Base-by-base conservation (phyloP, 1,140 invertebrate genomes). In the Euwallacea similis region DNA sequence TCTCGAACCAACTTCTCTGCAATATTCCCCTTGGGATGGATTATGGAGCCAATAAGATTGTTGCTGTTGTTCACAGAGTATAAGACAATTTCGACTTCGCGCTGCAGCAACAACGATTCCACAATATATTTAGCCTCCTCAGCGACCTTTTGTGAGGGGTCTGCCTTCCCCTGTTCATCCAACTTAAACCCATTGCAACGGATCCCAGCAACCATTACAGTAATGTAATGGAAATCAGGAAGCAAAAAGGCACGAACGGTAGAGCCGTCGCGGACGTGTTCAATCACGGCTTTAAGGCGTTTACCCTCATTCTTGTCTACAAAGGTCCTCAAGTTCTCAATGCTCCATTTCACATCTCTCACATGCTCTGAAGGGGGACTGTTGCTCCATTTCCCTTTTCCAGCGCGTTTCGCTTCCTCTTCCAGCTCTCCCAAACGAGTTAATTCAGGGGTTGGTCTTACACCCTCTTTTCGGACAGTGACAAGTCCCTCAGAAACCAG, bases 251-350 rank as follows among this genome's bases (percentile, higher is more conserved):
- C 91, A 71, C 96, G 87, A 2, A 98, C 88, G 0, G 97, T 98
- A 15, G 96, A 98, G 2, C 97, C 97, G 85, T 99, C 97, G 70
- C 96, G 87, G 0, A 99, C 96, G 86, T 97, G 92, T 82, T 98
- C 96, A 78, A 99, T 93, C 41, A 98, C 88, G 60, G 95, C 95
- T 81, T 90, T 86, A 9, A 96, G 83, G 0, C 91, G 92, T 78
- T 95, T 93, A 44, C 89, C 87, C 42, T 88, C 88, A 72, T 89
- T 88, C 72, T 92, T 89, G 66, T 96, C 93, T 9, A 96, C 90
- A 80, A 97, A 90, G 58, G 87, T 85, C 53, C 91, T 86, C 6
- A 93, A 89, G 81, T 93, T 92, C 16, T 97, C 96, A 41, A 95
- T 85, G 10, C 84, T 86, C 92, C 94, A 97, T 77, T 91, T 96